Base-by-base conservation (phyloP, 2,113 vertebrate genomes). In the Myiagra hebetior region DNA sequence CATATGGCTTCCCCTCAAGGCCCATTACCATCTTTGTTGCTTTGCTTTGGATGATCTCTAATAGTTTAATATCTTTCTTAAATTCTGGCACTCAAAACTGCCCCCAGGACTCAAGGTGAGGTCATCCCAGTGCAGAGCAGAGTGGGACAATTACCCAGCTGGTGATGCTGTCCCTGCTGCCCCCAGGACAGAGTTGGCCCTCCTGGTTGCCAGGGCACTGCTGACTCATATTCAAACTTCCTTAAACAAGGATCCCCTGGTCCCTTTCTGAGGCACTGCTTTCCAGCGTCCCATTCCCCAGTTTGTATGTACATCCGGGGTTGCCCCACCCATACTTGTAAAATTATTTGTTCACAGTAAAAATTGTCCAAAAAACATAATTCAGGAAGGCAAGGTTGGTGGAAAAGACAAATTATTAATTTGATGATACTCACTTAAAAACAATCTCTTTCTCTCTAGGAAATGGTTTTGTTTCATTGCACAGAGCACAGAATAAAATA, bases 91-190 rank as follows among this genome's bases (percentile, higher is more conserved):
- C 27, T 23, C 9, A 55, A 39, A 33, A 2, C 28, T 23, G 6
- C 6, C 2, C n/a, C 2, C 28, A 74, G 50, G 0, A 39, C 6
- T 56, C 0, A 0, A 83, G 37, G 11, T 35, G 56, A 72, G 31
- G 24, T 13, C 0, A 1, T 15, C 31, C 10, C 65, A 52, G 30
- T 2, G 6, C 55, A 52, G 55, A 60, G 30, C 55, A 37, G 39
- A 73, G 28, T 0, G 0, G 31, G 31, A 62, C 16, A 72, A 44
- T 83, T 4, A 15, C 26, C 67, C 0, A 0, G 13, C 20, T 72
- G 44, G 53, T 0, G 1, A 16, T 83, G 46, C 20, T 70, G 46
- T 3, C 8, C 16, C 37, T 35, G 80, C 42, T 20, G 26, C 1
- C 0, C 21, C 16, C 37, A 52, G 26, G 31, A 44, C 56, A 62